Base-by-base conservation (phyloP, 2,113 vertebrate genomes). In the Felis catus region DNA sequence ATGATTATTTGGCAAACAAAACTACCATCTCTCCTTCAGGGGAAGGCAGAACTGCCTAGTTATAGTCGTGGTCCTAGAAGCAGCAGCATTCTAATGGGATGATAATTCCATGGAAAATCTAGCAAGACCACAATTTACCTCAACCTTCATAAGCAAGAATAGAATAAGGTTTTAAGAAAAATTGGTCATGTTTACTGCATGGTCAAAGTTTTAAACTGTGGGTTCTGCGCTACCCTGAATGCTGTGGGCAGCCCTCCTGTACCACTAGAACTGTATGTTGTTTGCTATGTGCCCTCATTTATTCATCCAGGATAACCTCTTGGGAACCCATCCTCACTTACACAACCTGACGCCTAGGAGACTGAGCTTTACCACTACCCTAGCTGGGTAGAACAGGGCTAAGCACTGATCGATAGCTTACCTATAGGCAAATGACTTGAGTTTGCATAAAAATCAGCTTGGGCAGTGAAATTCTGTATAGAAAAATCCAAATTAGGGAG, bases 1-100 rank as follows among this genome's bases (percentile, higher is more conserved):
- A 71, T 68, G 55, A 83, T 83, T 86, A 94, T 96, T 78, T 94
- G 82, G 16, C 79, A 95, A 51, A 45, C 58, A 95, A 89, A 97
- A 92, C 73, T 78, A 82, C 78, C 2, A 70, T 25, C 45, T 78
- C 29, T 89, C 74, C 91, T 96, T 93, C 58, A 58, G 71, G 94
- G 87, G 27, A 97, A 63, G 68, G 27, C 31, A 79, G 61, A 92
- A 80, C 19, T 87, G 45, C 23, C 74, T 85, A 73, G 48, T 88
- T 51, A 84, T 74, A 71, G 45, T 96, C 36, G 45, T 68, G 25
- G 13, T 76, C 80, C 71, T 89, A 48, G 73, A 71, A 87, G 63
- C 3, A 91, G 48, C 5, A 63, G 58, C 55, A 73, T 79, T 93
- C 48, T 89, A 79, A 65, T 9, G 79, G 15, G 88, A 76, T 80